Conservation (phyloP, 2,113 vertebrate species). For the Meriones unguiculatus region DNA sequence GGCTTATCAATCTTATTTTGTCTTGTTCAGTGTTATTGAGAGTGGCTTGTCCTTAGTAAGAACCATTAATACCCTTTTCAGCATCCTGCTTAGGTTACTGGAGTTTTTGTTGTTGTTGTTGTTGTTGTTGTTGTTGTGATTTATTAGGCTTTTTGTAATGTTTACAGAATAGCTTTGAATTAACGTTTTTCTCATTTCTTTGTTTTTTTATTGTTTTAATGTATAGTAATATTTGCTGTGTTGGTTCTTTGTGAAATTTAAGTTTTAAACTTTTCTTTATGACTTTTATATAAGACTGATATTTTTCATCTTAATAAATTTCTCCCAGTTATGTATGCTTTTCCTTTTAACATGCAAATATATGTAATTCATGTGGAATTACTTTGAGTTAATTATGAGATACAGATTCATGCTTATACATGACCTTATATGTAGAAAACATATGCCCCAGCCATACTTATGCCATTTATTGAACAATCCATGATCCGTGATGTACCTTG, state of each 20-base stretch:
- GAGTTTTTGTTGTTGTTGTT: not conserved
- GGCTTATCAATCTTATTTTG: not conserved
- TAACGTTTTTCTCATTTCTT: conserved; percentile 36
- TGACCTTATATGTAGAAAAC: not conserved
- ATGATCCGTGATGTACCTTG: not conserved
- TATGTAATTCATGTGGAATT: conserved; percentile 16
- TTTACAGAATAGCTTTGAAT: conserved; percentile 19
- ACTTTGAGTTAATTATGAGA: conserved; percentile 43
- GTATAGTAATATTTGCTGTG: conserved; percentile 1
- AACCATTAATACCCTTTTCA: not conserved
- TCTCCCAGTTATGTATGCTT: not conserved
- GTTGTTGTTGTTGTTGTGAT: not conserved
- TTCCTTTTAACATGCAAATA: conserved; percentile 14
- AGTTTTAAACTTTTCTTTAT: conserved; percentile 5
- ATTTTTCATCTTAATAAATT: conserved; percentile 33
- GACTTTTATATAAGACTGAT: conserved; percentile 21
- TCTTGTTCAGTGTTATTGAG: not conserved
- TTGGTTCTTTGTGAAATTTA: conserved; percentile 17
- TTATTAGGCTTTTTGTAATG: not conserved
- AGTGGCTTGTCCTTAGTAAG: not conserved
- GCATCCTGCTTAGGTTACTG: not conserved
- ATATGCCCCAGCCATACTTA: not conserved
- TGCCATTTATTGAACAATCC: not conserved
- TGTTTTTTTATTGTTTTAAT: conserved; percentile 5
- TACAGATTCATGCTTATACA: not conserved